phyloP scores from a whole-genome alignment of 2,888 invertebrate genomes.

The Drosophila glabriapex region DNA sequence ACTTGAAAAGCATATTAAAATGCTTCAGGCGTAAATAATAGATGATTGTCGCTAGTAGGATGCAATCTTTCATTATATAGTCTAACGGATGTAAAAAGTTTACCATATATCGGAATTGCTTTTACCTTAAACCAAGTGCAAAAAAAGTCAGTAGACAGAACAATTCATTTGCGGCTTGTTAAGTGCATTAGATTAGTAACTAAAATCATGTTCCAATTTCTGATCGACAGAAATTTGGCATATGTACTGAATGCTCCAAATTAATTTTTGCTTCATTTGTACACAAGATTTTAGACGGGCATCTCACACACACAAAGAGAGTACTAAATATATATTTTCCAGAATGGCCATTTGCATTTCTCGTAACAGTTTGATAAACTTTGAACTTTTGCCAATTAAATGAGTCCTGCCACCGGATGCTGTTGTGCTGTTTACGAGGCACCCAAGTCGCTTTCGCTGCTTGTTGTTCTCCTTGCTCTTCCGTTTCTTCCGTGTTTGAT shows the following conservation, averaged over 20 bases:
- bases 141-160: not conserved
- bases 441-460: conserved; percentile 18
- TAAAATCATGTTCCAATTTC: not conserved
- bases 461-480: conserved; percentile 13
- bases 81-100: not conserved
- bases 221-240: not conserved
- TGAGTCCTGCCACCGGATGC: conserved; percentile 76
- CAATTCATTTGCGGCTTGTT: not conserved
- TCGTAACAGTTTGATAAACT: conserved; percentile 79
- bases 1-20: conserved; percentile 66
- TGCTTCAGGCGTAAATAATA: conserved; percentile 49
- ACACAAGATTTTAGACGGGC: not conserved
- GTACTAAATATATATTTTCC: conserved; percentile 46
- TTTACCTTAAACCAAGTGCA: not conserved
- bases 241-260: not conserved
- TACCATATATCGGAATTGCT: not conserved
- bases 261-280: not conserved
- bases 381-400: conserved; percentile 82
- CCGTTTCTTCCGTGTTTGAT: not conserved
- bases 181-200: not conserved
- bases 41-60: conserved; percentile 11
- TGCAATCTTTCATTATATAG: conserved; percentile 3
- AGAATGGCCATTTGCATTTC: conserved; percentile 69
- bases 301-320: not conserved
- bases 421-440: conserved; percentile 59